A percentile compares a stretch with the other conserved stretches of the same genome.
phyloP scores from a whole-genome alignment of 2,888 invertebrate species.

The Oeneis ivallda region DNA sequence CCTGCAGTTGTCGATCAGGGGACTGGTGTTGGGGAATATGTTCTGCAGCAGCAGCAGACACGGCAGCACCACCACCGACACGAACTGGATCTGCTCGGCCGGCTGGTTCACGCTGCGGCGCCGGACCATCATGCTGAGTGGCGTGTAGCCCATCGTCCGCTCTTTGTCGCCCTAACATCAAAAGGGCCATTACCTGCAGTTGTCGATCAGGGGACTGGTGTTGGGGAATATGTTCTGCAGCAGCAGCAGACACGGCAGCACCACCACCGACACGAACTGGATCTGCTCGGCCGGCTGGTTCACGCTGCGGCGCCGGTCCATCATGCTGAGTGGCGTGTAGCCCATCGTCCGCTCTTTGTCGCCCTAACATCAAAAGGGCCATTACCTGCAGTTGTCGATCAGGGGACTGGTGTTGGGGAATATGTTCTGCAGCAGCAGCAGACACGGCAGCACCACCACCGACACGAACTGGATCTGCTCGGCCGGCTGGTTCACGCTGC shows the following conservation, averaged over 20 bases:
- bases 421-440: constrained; percentile 74
- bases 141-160: constrained; percentile 80
- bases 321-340: constrained; percentile 82
- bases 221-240: constrained; percentile 78
- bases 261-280: constrained; percentile 82
- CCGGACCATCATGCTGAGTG: constrained; percentile 84
- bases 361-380: no score
- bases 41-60: constrained; percentile 78
- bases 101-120: constrained; percentile 80
- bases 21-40: constrained; percentile 76
- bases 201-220: constrained; percentile 71
- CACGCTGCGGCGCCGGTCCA: constrained; percentile 82
- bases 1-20: constrained; percentile 77
- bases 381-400: constrained; percentile 77
- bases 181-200: no score
- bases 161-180: constrained; percentile 83
- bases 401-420: constrained; percentile 79
- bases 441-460: constrained; percentile 82
- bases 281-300: constrained; percentile 84
- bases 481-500: constrained; percentile 80
- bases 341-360: constrained; percentile 82
- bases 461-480: constrained; percentile 84
- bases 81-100: constrained; percentile 84
- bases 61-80: constrained; percentile 82
- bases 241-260: constrained; percentile 81